Evolutionary conservation across 1,140 invertebrate species (phyloP).

Genomic region (Polyergus mexicanus): DNA sequence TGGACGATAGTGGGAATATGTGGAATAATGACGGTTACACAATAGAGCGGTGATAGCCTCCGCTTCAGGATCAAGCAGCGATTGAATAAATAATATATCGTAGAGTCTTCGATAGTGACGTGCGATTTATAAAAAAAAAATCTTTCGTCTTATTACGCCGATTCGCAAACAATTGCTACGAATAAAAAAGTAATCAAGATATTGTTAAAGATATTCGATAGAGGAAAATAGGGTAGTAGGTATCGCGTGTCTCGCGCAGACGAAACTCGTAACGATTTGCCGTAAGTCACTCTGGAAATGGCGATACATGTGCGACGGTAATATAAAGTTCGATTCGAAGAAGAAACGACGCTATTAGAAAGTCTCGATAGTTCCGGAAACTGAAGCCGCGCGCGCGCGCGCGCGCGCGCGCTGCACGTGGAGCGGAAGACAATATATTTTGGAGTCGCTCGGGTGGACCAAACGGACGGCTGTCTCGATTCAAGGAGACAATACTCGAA

Average conservation of each 20-base stretch:
- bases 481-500: slow-evolving; percentile 49
- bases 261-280: not conserved
- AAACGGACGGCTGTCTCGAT: slow-evolving; percentile 48
- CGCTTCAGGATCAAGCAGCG: not conserved
- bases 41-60: slow-evolving; percentile 13
- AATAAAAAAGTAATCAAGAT: not conserved
- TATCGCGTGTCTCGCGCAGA: not conserved
- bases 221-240: too few relatives aligned
- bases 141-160: not conserved
- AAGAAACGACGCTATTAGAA: slow-evolving; percentile 56
- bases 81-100: slow-evolving; percentile 52
- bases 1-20: slow-evolving; percentile 32
- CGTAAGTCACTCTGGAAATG: slow-evolving; percentile 24
- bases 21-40: slow-evolving; percentile 41
- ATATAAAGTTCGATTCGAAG: slow-evolving; percentile 50
- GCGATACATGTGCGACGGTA: not conserved
- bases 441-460: slow-evolving; percentile 46
- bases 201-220: not conserved
- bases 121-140: slow-evolving; percentile 25
- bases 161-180: slow-evolving; percentile 5
- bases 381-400: not conserved
- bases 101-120: not conserved
- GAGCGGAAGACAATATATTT: slow-evolving; percentile 49
- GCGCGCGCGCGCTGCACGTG: slow-evolving; percentile 9
- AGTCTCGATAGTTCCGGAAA: slow-evolving; percentile 45